These are phyloP conservation scores for Eupithecia abbreviata DNA, from an alignment of 2,888 invertebrate species.

Conservation along the genomic window DNA sequence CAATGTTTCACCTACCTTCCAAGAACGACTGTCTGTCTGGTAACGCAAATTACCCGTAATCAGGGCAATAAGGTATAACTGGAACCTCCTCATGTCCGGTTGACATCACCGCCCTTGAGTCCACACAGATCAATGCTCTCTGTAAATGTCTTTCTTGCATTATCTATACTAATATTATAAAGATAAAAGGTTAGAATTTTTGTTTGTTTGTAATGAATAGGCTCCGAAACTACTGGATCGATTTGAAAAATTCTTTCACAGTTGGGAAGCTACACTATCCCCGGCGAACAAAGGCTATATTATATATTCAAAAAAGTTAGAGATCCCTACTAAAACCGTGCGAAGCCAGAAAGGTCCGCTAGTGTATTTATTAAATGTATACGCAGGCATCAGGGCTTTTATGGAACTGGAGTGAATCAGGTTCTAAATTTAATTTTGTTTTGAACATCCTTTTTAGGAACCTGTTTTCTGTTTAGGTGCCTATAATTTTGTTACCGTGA, in stretches of 20 bases:
- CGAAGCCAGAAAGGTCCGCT: too few relatives aligned
- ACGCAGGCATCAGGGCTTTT: background rate
- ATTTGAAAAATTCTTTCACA: too few relatives aligned
- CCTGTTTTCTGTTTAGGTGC: background rate
- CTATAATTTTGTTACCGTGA: background rate
- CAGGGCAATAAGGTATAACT: slow-evolving; percentile 27
- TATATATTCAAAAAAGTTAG: too few relatives aligned
- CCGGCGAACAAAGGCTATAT: too few relatives aligned
- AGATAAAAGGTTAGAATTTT: too few relatives aligned
- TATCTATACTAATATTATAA: background rate
- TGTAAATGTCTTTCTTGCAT: slow-evolving; percentile 25
- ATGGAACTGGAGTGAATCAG: background rate
- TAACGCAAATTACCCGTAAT: slow-evolving; percentile 25
- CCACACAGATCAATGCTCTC: slow-evolving; percentile 40
- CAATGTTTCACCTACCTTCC: background rate
- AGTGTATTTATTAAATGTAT: background rate
- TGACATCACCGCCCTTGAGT: slow-evolving; percentile 43
- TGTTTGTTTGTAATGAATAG: too few relatives aligned
- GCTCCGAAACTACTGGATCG: too few relatives aligned
- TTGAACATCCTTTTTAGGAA: background rate
- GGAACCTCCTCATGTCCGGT: slow-evolving; percentile 46
- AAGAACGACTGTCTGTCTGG: background rate
- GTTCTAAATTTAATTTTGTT: background rate
- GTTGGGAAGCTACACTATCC: too few relatives aligned
- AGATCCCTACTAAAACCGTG: too few relatives aligned